Evolutionary conservation across 2,888 invertebrate genomes (phyloP).

Genomic region (Junonia oenone): DNA sequence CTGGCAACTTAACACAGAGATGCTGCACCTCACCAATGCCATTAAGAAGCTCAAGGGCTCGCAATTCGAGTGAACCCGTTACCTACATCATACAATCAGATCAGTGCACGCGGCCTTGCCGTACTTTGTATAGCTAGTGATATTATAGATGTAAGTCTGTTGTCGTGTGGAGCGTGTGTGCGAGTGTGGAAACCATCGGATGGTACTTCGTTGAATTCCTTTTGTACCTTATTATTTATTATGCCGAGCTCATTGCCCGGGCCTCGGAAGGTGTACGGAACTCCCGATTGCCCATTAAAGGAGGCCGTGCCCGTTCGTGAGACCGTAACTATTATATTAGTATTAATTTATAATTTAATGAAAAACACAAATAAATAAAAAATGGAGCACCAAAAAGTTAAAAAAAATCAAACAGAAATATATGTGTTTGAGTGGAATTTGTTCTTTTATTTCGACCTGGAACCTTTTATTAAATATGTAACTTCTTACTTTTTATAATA

Average conservation of each 20-base stretch:
- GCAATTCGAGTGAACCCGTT: conserved; percentile 72
- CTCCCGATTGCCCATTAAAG: conserved; percentile 75
- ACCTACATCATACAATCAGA: conserved; percentile 43
- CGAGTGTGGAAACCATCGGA: conserved; percentile 67
- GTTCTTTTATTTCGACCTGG: no score
- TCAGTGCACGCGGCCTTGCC: conserved; percentile 67
- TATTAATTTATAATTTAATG: conserved; percentile 75
- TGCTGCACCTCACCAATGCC: conserved; percentile 92
- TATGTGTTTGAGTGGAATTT: conserved; percentile 68
- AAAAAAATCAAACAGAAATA: conserved; percentile 71
- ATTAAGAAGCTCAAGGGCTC: conserved; percentile 89
- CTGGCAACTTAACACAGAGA: conserved; percentile 91
- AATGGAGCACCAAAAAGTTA: conserved; percentile 76
- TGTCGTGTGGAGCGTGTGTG: conserved; percentile 64
- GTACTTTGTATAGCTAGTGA: conserved; percentile 76
- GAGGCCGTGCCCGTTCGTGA: conserved; percentile 57
- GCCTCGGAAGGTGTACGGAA: conserved; percentile 54
- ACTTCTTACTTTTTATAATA: no score
- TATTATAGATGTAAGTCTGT: conserved; percentile 73
- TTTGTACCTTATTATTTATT: conserved; percentile 77
- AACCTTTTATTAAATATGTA: no score
- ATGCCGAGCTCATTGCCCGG: conserved; percentile 76
- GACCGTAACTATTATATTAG: conserved; percentile 66
- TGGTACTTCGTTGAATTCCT: conserved; percentile 69
- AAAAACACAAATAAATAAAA: conserved; percentile 64